These are phyloP conservation scores for Sarcophilus harrisii DNA, from an alignment of 2,797 vertebrate genomes.

Conservation along the genomic window DNA sequence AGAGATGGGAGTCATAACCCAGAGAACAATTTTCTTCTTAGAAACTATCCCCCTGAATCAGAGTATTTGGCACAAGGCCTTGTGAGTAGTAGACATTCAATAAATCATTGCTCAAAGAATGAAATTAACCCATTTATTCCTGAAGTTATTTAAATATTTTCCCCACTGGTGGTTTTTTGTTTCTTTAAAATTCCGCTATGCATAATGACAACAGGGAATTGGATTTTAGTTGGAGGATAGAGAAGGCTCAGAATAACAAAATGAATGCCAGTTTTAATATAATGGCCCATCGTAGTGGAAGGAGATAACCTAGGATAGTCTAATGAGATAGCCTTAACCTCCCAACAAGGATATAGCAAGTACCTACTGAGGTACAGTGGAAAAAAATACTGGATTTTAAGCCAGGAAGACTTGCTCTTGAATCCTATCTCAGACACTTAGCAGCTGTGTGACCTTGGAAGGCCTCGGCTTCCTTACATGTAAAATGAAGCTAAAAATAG, in stretches of 20 bases:
- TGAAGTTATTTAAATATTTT: conserved; percentile 2
- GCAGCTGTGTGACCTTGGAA: not conserved
- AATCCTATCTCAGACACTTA: not conserved
- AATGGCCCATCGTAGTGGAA: not conserved
- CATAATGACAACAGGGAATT: not conserved
- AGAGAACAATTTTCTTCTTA: conserved; percentile 30
- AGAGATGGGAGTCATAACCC: conserved; percentile 20
- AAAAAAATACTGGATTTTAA: not conserved
- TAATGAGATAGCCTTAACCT: not conserved
- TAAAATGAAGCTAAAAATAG: not conserved
- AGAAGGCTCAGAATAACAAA: conserved; percentile 24
- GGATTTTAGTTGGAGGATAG: conserved; percentile 43
- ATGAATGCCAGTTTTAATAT: not conserved
- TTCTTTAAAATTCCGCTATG: conserved; percentile 29
- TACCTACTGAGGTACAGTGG: not conserved
- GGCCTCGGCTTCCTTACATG: not conserved
- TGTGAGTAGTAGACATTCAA: not conserved
- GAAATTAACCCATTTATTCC: conserved; percentile 42
- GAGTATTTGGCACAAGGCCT: not conserved
- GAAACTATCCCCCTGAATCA: not conserved
- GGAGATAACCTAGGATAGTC: not conserved
- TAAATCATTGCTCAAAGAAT: conserved; percentile 33
- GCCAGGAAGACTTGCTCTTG: not conserved
- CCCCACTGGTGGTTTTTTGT: conserved; percentile 4
- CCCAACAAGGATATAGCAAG: not conserved